A percentile compares a stretch with the other conserved stretches of the same genome.
Evolutionary conservation across 2,888 invertebrate genomes (phyloP).

Genomic region (Osmoderma eremita): DNA sequence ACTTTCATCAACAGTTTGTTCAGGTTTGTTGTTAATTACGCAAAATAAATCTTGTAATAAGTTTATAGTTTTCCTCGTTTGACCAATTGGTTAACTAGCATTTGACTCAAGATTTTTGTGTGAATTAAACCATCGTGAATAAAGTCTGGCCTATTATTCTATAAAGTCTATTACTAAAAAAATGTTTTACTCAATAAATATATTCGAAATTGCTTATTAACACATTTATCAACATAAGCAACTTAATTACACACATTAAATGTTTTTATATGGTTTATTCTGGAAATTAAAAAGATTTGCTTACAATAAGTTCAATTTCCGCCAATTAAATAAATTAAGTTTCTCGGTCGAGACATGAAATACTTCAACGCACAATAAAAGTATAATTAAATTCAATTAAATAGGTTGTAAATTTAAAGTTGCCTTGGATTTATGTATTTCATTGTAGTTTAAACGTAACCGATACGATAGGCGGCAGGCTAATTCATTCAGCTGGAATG

Average conservation of each 20-base stretch:
- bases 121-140: not conserved
- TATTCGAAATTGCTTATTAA: no score
- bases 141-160: no score
- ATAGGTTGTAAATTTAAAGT: not conserved
- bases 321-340: no score
- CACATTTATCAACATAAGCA: no score
- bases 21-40: not conserved
- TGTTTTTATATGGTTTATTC: no score
- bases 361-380: not conserved
- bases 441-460: not conserved
- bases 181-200: no score
- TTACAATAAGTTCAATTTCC: no score
- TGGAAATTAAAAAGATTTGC: no score
- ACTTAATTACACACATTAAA: no score
- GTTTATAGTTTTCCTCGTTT: not conserved
- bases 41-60: not conserved
- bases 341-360: no score
- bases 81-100: slow-evolving; percentile 5
- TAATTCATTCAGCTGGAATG: slow-evolving; percentile 17
- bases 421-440: slow-evolving; percentile 1
- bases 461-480: not conserved
- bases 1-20: slow-evolving; percentile 14
- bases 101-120: not conserved
- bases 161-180: no score
- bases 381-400: not conserved